Percentiles rank a stretch among this genome's conserved stretches.
Conservation (phyloP, 2,888 invertebrate genomes). For the Dasysyrphus albostriatus region DNA sequence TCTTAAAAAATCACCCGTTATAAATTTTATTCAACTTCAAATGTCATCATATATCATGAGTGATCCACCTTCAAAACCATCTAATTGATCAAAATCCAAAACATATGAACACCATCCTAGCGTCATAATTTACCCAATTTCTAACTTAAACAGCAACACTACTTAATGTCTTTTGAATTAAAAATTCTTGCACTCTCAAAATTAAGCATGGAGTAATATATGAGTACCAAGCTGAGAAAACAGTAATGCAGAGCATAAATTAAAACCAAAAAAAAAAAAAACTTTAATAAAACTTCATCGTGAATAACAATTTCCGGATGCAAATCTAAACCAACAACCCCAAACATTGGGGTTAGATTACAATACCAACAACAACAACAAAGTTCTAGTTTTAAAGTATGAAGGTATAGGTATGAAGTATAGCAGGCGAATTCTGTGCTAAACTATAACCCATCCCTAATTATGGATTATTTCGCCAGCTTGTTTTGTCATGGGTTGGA, state of each 20-base stretch:
- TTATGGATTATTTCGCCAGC: conserved; percentile 62
- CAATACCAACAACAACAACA: conserved; percentile 21
- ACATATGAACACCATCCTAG: not conserved
- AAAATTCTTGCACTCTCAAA: not conserved
- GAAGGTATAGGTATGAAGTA: conserved; percentile 8
- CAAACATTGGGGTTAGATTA: conserved; percentile 64
- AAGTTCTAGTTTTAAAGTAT: not conserved
- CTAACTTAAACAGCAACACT: not conserved
- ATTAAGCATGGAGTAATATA: not conserved
- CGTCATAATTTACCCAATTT: not conserved
- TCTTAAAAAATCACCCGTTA: too few relatives aligned
- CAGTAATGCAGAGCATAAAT: conserved; percentile 19
- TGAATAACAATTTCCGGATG: conserved; percentile 60
- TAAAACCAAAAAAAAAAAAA: conserved; percentile 19
- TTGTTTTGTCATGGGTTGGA: conserved; percentile 31
- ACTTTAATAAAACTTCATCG: conserved; percentile 61
- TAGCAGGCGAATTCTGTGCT: not conserved
- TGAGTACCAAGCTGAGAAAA: not conserved
- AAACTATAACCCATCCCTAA: conserved; percentile 36
- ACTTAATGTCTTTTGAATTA: conserved; percentile 9
- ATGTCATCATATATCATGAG: not conserved
- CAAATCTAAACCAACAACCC: conserved; percentile 60
- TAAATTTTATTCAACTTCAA: not conserved
- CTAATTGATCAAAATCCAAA: conserved; percentile 15
- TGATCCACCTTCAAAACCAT: not conserved